These are phyloP conservation scores for Hermetia illucens DNA, from an alignment of 1,140 invertebrate genomes.

Conservation along the genomic window DNA sequence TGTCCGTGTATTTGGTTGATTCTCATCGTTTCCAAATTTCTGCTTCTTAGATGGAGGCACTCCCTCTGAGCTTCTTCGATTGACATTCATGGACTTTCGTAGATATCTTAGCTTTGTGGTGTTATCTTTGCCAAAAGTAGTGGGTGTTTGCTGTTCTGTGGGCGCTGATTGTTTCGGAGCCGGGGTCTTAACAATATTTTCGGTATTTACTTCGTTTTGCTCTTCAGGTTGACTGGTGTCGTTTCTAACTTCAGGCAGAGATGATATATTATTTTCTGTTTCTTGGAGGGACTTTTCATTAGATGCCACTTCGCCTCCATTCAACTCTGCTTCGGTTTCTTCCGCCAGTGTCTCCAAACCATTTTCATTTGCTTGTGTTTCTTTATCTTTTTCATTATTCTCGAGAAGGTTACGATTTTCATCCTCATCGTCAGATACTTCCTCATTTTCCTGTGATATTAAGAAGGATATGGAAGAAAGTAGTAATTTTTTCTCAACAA, in stretches of 20 bases:
- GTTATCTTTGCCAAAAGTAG: conserved; percentile 19
- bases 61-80: conserved; percentile 13
- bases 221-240: background rate
- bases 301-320: too few species aligned
- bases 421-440: too few species aligned
- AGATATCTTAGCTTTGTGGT: conserved; percentile 12
- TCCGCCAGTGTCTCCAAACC: too few species aligned
- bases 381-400: too few species aligned
- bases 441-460: too few species aligned
- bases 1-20: too few species aligned
- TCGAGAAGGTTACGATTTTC: too few species aligned
- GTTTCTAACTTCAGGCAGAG: conserved; percentile 1
- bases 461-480: conserved; percentile 1
- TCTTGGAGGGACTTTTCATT: too few species aligned
- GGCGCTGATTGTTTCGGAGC: background rate
- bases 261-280: background rate
- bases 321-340: too few species aligned
- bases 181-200: background rate
- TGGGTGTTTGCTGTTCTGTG: conserved; percentile 9
- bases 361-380: too few species aligned
- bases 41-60: conserved; percentile 5
- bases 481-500: conserved; percentile 1
- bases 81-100: conserved; percentile 17
- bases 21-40: conserved; percentile 9
- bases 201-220: background rate